phyloP scores from a whole-genome alignment of 2,797 vertebrate genomes.

The Mormyrus hasselquistii region DNA sequence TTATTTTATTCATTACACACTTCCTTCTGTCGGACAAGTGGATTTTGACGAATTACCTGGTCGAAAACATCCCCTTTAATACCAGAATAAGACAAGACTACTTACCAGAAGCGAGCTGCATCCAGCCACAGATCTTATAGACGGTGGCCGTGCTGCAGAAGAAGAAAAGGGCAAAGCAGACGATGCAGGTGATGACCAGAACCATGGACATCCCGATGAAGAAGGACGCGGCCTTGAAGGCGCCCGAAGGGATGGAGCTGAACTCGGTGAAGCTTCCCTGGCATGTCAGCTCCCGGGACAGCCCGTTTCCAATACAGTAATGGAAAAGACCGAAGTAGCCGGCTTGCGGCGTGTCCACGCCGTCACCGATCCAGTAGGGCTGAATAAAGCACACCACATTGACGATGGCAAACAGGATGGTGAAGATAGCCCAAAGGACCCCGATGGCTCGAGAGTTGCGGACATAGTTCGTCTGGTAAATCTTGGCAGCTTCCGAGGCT shows the following conservation, averaged over 20 bases:
- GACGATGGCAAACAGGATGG: constrained; percentile 89
- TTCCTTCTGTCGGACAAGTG: not conserved
- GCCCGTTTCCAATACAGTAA: constrained; percentile 84
- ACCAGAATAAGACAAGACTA: constrained; percentile 15
- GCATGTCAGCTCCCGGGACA: constrained; percentile 81
- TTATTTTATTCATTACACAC: not conserved
- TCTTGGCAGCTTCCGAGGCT: constrained; percentile 86
- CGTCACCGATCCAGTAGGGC: constrained; percentile 96
- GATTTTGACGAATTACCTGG: not conserved
- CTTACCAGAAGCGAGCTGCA: constrained; percentile 88
- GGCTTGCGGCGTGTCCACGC: constrained; percentile 86
- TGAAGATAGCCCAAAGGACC: constrained; percentile 95
- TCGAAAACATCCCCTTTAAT: not conserved
- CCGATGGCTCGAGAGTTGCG: constrained; percentile 91
- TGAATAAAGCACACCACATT: constrained; percentile 94
- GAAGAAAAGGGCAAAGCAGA: constrained; percentile 93
- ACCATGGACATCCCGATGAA: constrained; percentile 94
- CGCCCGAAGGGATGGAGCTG: constrained; percentile 78
- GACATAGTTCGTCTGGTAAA: constrained; percentile 94
- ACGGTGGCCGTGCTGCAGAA: constrained; percentile 95
- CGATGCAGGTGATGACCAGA: constrained; percentile 86
- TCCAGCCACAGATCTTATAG: constrained; percentile 97
- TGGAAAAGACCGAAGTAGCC: constrained; percentile 97
- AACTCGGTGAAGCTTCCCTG: constrained; percentile 95
- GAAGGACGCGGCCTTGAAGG: constrained; percentile 95